phyloP scores from a whole-genome alignment of 2,797 vertebrate genomes.

The Phataginus tricuspis region DNA sequence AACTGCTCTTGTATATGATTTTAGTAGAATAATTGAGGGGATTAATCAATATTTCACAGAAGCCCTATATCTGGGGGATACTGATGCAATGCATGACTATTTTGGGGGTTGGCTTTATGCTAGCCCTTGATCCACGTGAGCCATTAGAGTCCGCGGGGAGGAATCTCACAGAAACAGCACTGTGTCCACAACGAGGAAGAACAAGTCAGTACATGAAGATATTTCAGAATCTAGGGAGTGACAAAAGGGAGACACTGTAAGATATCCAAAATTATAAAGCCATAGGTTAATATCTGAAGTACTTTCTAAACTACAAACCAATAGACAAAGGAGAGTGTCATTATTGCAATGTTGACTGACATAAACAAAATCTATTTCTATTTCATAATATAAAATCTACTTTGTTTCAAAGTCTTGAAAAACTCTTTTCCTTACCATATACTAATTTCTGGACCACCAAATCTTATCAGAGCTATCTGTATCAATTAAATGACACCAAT shows the following conservation, averaged over 20 bases:
- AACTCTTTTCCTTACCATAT: background rate
- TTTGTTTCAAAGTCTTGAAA: background rate
- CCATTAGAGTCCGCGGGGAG: background rate
- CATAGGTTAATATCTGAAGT: background rate
- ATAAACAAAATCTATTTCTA: background rate
- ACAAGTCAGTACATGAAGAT: background rate
- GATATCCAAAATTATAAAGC: background rate
- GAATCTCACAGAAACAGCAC: background rate
- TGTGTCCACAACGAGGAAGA: background rate
- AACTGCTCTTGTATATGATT: background rate
- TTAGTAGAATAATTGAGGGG: background rate
- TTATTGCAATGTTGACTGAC: background rate
- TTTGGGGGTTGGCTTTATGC: background rate
- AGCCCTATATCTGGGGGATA: background rate
- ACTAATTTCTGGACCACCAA: background rate
- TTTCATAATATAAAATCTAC: background rate
- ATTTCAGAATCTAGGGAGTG: background rate
- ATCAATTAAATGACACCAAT: background rate
- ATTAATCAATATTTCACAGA: background rate
- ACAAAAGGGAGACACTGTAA: background rate
- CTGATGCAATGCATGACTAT: background rate
- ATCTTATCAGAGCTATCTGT: background rate
- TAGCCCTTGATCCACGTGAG: background rate
- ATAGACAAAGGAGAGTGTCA: background rate
- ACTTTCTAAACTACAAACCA: background rate